Evolutionary conservation across 2,113 vertebrate species (phyloP), one percentile per base, ranked within the genome.

Genomic region (Prunella fulvescens): DNA sequence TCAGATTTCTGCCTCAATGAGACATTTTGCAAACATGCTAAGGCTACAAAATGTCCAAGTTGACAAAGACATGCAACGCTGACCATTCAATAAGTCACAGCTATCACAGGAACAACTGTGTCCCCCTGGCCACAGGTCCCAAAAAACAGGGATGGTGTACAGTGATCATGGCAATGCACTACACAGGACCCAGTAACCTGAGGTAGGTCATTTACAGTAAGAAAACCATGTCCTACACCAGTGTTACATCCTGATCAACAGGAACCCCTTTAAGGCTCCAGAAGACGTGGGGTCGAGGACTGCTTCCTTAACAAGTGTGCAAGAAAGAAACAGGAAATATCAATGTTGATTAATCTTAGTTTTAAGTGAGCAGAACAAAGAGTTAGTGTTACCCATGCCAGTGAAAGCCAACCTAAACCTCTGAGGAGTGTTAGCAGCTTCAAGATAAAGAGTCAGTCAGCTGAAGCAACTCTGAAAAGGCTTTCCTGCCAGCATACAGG

Each of bases 11-110:
- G 97, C 96, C 96, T 97, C 95, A 66, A 97, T 96, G 97, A 98
- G 98, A 98, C 98, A 98, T 97, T 98, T 98, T 97, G 97, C 98
- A 97, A 98, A 98, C 98, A 99, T 99, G 98, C 98, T 98, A 98
- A 99, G 98, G 98, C 98, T 98, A 98, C 98, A 98, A 98, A 98
- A 98, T 95, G 96, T 98, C 98, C 96, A 94, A 97, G 96, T 96
- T 96, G 97, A 98, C 97, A 98, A 97, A 95, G 94, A 98, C 98
- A 97, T 98, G 98, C 98, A 95, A 97, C 94, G 97, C 97, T 97
- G 97, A 98, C 97, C 97, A 95, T 92, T 97, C 78, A 64, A 33
- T 94, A 90, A 97, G 95, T 97, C 95, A 97, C 96, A 0, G 93
- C 93, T 96, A 89, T 81, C 91, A 95, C n/a, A 98, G 96, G 97